Percentiles rank a stretch among this genome's conserved stretches.
These are phyloP conservation scores for Xylota sylvarum DNA, from an alignment of 2,888 invertebrate species.

Conservation along the genomic window DNA sequence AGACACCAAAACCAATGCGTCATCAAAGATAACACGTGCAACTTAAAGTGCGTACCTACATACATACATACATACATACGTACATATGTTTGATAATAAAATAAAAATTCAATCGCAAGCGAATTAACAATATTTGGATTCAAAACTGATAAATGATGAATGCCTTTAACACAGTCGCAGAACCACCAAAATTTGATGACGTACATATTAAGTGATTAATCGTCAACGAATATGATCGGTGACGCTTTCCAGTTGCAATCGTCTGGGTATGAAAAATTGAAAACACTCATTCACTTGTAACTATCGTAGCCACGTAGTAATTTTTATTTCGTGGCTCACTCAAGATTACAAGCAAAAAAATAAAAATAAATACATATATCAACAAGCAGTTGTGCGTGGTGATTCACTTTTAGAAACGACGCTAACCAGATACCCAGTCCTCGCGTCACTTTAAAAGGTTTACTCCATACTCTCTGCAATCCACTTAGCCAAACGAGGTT, in stretches of 20 bases:
- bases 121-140: background rate
- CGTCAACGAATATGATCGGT: background rate
- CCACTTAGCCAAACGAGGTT: constrained; percentile 24
- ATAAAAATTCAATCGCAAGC: too few species aligned
- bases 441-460: constrained; percentile 19
- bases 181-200: background rate
- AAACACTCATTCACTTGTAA: background rate
- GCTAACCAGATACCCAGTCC: constrained; percentile 35
- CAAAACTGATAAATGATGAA: background rate
- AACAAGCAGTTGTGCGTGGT: constrained; percentile 7
- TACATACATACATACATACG: too few species aligned
- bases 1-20: too few species aligned
- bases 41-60: too few species aligned
- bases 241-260: too few species aligned
- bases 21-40: too few species aligned
- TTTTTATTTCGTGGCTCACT: background rate
- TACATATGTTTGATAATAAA: too few species aligned
- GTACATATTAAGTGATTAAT: background rate
- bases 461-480: constrained; percentile 4
- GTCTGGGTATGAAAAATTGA: too few species aligned
- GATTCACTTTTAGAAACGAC: constrained; percentile 38
- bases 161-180: too few species aligned
- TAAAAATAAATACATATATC: background rate
- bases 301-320: constrained; percentile 17
- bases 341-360: background rate